phyloP scores from a whole-genome alignment of 2,797 vertebrate genomes.

The Danio aesculapii region DNA sequence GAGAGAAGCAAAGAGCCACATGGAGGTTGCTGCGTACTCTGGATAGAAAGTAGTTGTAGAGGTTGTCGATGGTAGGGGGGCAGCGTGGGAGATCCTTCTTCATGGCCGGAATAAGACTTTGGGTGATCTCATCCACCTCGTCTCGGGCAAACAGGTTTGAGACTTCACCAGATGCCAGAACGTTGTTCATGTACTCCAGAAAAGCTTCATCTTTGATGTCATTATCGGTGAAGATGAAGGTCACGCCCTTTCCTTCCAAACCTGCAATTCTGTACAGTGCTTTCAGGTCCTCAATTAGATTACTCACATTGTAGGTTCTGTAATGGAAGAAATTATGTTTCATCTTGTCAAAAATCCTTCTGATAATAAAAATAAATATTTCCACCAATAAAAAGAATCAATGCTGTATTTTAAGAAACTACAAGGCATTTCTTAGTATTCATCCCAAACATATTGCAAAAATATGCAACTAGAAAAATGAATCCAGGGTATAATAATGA shows the following conservation, averaged over 20 bases:
- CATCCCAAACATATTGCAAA: no score
- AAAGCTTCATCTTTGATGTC: slow-evolving; percentile 89
- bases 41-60: slow-evolving; percentile 85
- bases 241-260: slow-evolving; percentile 81
- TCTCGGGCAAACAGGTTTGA: slow-evolving; percentile 85
- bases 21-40: slow-evolving; percentile 84
- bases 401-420: background rate
- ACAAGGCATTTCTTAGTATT: background rate
- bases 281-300: slow-evolving; percentile 88
- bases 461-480: no score
- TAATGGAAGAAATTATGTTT: background rate
- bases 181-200: slow-evolving; percentile 88
- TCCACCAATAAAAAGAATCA: background rate
- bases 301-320: slow-evolving; percentile 83
- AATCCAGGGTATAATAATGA: no score
- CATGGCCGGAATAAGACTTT: slow-evolving; percentile 82
- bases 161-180: slow-evolving; percentile 84
- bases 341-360: background rate
- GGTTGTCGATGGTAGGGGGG: slow-evolving; percentile 80
- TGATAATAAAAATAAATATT: background rate
- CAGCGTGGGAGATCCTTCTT: slow-evolving; percentile 80
- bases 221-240: slow-evolving; percentile 87
- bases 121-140: slow-evolving; percentile 85
- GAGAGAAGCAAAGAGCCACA: slow-evolving; percentile 88
- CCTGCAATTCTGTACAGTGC: slow-evolving; percentile 81